Base-by-base conservation (phyloP, 2,797 vertebrate species). In the Tokudaia muenninki region DNA sequence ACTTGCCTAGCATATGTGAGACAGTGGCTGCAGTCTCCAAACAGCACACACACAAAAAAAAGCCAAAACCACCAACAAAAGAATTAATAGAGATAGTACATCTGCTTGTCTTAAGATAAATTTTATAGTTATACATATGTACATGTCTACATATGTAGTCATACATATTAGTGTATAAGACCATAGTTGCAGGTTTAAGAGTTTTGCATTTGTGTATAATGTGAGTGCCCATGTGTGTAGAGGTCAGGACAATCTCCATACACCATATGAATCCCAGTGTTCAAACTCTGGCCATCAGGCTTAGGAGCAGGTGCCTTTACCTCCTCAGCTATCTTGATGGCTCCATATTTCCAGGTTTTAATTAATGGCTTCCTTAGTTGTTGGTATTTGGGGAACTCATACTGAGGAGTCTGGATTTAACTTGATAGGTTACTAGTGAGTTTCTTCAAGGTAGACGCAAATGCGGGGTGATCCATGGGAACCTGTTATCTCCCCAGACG, bases 341-440 rank as follows among this genome's bases (percentile, higher is more conserved):
- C 29, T 22, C 59, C 21, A 12, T 81, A 52, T 83, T 95, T 90
- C 67, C n/a, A 59, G 75, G 29, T 86, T 88, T 92, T 92, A 14
- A 74, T 92, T 92, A 14, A 74, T 88, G n/a, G 47, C 61, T 91
- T 72, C 67, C n/a, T 83, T 82, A 89, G 70, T 90, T 78, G 77
- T 47, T 95, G 86, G 8, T 70, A 78, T 87, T 84, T 65, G 22
- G 13, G 77, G 74, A 74, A 72, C 70, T 61, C 65, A 67, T 44
- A 89, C 12, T 70, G 86, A 94, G 47, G 50, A 79, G 3, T 77
- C 63, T 88, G 10, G 24, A 26, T 52, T 95, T 93, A 95, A 84
- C 83, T 55, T 91, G 67, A 47, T 82, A 88, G 78, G 12, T 57
- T 93, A 59, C 82, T 75, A 82, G 74, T 77, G 29, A 26, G 7